A percentile compares a stretch with the other conserved stretches of the same genome.
These are phyloP conservation scores for Pachypanchax playfairii DNA, from an alignment of 2,113 vertebrate species.

Conservation along the genomic window DNA sequence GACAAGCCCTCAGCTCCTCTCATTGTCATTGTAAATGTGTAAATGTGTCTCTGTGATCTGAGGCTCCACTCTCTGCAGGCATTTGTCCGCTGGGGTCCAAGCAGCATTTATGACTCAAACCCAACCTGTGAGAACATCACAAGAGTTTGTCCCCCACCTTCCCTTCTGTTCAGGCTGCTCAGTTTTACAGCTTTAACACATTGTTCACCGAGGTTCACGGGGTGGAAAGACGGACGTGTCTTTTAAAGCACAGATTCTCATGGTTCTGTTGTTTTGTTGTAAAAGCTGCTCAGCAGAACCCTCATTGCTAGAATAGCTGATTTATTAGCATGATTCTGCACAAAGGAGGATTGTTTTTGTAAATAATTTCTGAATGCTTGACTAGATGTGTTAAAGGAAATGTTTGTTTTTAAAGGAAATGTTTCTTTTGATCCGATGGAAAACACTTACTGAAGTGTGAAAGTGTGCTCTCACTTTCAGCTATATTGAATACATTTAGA, in stretches of 20 bases:
- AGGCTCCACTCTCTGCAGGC: constrained; percentile 38
- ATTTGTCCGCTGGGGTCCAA: constrained; percentile 26
- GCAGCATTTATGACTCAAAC: constrained; percentile 45
- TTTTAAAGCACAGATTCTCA: constrained; percentile 47
- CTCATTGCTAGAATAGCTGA: constrained; percentile 22
- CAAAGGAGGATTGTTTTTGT: constrained; percentile 11
- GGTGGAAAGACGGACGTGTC: constrained; percentile 44
- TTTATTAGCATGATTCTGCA: constrained; percentile 26
- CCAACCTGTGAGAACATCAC: constrained; percentile 70
- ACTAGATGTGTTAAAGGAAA: constrained; percentile 21
- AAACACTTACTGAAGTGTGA: no score
- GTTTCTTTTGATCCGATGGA: no score
- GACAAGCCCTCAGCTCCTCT: constrained; percentile 45
- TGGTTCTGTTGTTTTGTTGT: constrained; percentile 45
- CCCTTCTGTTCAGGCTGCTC: constrained; percentile 10
- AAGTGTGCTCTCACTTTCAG: no score
- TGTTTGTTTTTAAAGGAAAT: constrained; percentile 25
- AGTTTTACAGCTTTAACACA: constrained; percentile 56
- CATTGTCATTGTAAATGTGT: constrained; percentile 67
- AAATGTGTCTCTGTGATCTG: constrained; percentile 59
- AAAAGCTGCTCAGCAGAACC: constrained; percentile 31
- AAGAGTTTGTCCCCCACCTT: constrained; percentile 19
- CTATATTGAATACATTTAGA: no score
- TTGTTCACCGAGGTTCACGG: constrained; percentile 37
- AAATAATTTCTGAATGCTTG: constrained; percentile 29